phyloP scores from a whole-genome alignment of 2,888 invertebrate genomes.

The Endotricha flammealis region DNA sequence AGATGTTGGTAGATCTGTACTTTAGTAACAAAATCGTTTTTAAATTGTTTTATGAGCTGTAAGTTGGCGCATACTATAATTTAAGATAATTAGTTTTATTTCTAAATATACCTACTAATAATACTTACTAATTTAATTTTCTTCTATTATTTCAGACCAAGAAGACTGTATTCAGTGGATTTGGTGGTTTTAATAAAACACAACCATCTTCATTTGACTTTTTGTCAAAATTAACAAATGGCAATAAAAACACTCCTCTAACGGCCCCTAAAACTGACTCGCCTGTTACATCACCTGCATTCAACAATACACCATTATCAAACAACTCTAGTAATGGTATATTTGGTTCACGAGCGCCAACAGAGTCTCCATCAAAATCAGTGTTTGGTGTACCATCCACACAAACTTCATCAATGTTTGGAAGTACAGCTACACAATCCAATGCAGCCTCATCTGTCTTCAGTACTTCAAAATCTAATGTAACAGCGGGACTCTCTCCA shows the following conservation, averaged over 20 bases:
- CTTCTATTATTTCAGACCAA: slow-evolving; percentile 47
- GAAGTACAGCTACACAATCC: slow-evolving; percentile 27
- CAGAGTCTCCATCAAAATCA: slow-evolving; percentile 29
- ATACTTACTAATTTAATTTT: slow-evolving; percentile 7
- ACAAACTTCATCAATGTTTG: slow-evolving; percentile 38
- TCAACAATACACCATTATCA: slow-evolving; percentile 37
- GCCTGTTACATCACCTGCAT: slow-evolving; percentile 39
- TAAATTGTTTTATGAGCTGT: too few species aligned
- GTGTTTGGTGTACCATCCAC: slow-evolving; percentile 32
- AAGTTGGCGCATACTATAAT: too few species aligned
- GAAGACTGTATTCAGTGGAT: slow-evolving; percentile 83
- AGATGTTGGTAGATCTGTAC: too few species aligned
- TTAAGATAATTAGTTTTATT: not conserved
- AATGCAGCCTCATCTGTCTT: slow-evolving; percentile 36
- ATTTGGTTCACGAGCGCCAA: slow-evolving; percentile 34
- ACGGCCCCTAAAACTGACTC: slow-evolving; percentile 37
- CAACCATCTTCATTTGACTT: slow-evolving; percentile 78
- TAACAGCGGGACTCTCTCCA: slow-evolving; percentile 44
- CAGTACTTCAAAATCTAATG: slow-evolving; percentile 44
- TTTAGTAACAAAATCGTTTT: too few species aligned
- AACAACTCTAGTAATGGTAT: slow-evolving; percentile 34
- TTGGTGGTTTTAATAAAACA: slow-evolving; percentile 81
- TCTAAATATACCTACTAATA: too few species aligned
- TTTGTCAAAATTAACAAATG: slow-evolving; percentile 75
- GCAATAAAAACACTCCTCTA: slow-evolving; percentile 55